Evolutionary conservation across 2,113 vertebrate species (phyloP).

Genomic region (Salvelinus alpinus): DNA sequence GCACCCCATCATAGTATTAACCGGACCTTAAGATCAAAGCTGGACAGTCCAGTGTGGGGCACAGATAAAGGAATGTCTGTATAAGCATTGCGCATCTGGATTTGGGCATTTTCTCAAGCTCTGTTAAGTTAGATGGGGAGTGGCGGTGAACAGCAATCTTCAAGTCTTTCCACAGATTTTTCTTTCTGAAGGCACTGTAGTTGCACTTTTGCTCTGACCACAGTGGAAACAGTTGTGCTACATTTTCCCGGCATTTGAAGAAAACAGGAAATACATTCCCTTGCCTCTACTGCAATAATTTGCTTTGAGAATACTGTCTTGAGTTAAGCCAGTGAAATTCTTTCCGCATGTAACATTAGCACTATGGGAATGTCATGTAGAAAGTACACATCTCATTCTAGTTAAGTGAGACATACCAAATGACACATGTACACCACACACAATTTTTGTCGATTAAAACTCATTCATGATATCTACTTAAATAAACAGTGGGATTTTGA

Average conservation of each 20-base stretch:
- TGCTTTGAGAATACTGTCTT: constrained; percentile 18
- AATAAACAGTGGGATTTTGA: no score
- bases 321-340: constrained; percentile 8
- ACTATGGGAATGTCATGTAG: constrained; percentile 1
- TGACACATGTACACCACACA: background rate
- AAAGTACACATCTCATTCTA: background rate
- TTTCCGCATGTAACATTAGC: constrained; percentile 16
- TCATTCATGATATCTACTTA: background rate
- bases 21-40: constrained; percentile 32
- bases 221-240: constrained; percentile 18
- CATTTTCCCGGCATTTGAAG: constrained; percentile 19
- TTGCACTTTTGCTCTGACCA: constrained; percentile 16
- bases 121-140: no score
- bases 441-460: background rate
- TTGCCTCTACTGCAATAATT: constrained; percentile 4
- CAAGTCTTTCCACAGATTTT: constrained; percentile 28
- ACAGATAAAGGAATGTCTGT: no score
- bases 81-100: constrained; percentile 13
- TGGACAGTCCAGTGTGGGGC: constrained; percentile 32
- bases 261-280: constrained; percentile 51
- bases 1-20: constrained; percentile 43
- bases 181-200: background rate
- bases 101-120: constrained; percentile 11
- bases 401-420: background rate
- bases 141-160: no score